Conservation (phyloP, 2,797 vertebrate species). For the Odontamblyopus lacepedii region DNA sequence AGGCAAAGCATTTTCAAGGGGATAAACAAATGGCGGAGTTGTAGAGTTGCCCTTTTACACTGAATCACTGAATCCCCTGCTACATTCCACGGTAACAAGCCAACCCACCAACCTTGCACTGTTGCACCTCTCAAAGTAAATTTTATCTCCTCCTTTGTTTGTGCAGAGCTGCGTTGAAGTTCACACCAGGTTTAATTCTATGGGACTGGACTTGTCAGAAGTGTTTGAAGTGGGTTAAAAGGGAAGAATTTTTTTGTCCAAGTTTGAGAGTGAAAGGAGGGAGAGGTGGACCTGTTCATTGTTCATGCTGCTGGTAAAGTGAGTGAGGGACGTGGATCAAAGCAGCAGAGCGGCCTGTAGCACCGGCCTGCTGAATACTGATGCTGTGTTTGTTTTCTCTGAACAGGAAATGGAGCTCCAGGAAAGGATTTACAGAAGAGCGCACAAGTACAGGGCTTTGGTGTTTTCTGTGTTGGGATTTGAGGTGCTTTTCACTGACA, state of each 20-base stretch:
- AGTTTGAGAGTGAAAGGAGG: constrained; percentile 2
- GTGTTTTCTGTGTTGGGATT: not conserved
- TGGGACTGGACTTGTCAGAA: constrained; percentile 12
- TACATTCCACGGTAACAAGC: no score
- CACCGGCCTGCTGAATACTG: constrained; percentile 15
- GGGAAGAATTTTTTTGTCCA: constrained; percentile 12
- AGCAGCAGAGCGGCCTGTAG: constrained; percentile 10
- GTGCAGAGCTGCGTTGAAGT: not conserved
- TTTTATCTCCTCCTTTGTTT: not conserved
- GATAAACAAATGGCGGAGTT: no score
- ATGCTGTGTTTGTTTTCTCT: constrained; percentile 16
- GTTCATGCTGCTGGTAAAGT: constrained; percentile 32
- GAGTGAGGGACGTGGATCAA: constrained; percentile 28
- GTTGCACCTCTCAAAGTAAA: not conserved
- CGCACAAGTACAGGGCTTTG: not conserved
- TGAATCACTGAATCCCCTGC: no score
- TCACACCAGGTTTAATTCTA: constrained; percentile 12
- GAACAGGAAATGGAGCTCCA: constrained; percentile 16
- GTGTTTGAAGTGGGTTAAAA: constrained; percentile 24
- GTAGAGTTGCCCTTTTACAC: no score
- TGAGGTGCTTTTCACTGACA: not conserved
- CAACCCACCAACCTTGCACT: no score
- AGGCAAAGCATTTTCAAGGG: no score
- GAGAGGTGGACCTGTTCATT: constrained; percentile 18
- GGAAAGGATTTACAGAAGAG: constrained; percentile 3